Conservation (phyloP, 2,113 vertebrate species). For the Anolis sagrei region DNA sequence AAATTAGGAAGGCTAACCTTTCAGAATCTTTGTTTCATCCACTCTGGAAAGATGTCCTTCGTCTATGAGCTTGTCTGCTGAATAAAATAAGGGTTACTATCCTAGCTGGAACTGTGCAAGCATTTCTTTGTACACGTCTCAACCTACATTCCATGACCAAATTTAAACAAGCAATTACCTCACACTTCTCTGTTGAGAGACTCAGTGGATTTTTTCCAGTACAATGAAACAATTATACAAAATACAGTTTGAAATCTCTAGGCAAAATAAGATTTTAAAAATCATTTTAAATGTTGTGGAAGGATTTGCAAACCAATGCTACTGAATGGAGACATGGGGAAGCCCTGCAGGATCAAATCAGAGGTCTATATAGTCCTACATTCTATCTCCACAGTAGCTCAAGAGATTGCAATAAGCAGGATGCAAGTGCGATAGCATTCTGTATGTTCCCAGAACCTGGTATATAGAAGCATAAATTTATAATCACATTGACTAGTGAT, state of each 20-base stretch:
- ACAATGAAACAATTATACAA: conserved; percentile 49
- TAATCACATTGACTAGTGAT: background rate
- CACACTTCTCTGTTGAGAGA: conserved; percentile 68
- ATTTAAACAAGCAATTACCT: conserved; percentile 82
- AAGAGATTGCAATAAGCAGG: background rate
- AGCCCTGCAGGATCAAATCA: background rate
- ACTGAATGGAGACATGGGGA: background rate
- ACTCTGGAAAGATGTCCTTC: conserved; percentile 85
- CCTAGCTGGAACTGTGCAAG: conserved; percentile 70
- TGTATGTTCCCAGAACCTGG: background rate
- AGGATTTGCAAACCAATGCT: background rate
- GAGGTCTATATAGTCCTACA: background rate
- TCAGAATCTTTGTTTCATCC: conserved; percentile 84
- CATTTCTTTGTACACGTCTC: conserved; percentile 69
- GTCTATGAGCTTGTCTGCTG: conserved; percentile 87
- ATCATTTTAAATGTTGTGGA: background rate
- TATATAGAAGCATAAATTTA: background rate
- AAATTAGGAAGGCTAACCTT: conserved; percentile 79
- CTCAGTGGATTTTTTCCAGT: conserved; percentile 65
- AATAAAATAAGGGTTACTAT: conserved; percentile 82
- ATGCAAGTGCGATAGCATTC: background rate
- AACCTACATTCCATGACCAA: conserved; percentile 85
- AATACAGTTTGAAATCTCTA: conserved; percentile 15
- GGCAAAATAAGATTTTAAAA: background rate
- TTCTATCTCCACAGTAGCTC: background rate